phyloP scores from a whole-genome alignment of 35 echinoderm and acorn worm species.

The Acanthaster planci region DNA sequence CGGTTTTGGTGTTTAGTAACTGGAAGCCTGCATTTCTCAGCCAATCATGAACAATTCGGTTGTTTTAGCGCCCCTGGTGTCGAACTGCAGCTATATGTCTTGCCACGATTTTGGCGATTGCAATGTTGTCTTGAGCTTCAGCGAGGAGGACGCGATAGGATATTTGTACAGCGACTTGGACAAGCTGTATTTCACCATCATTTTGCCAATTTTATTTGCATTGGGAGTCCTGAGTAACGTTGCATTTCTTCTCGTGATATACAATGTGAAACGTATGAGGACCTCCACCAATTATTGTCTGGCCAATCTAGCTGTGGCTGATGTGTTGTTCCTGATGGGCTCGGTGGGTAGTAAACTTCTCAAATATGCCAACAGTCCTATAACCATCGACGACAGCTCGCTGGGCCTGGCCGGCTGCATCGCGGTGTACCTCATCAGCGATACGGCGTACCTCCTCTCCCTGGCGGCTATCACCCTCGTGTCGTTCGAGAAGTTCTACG shows the following conservation, averaged over 20 bases:
- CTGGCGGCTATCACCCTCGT: conserved; percentile 56
- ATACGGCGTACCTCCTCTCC: conserved; percentile 46
- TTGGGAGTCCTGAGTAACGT: conserved; percentile 56
- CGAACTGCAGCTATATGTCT: too few relatives aligned
- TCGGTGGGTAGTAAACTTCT: conserved; percentile 54
- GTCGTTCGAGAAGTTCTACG: conserved; percentile 63
- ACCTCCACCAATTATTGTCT: conserved; percentile 71
- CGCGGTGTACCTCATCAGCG: conserved; percentile 44
- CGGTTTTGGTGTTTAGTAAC: too few relatives aligned
- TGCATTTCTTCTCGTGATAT: conserved; percentile 62
- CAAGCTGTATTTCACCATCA: conserved; percentile 28
- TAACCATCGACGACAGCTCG: conserved; percentile 30
- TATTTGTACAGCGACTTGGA: conserved; percentile 26
- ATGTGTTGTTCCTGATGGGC: conserved; percentile 49
- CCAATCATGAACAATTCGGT: too few relatives aligned
- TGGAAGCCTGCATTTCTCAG: too few relatives aligned
- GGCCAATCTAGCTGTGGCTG: conserved; percentile 61
- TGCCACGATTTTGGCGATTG: background rate
- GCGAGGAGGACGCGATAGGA: background rate
- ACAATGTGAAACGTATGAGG: conserved; percentile 48
- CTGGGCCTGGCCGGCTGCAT: conserved; percentile 53
- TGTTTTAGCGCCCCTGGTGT: too few relatives aligned
- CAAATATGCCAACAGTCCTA: conserved; percentile 45
- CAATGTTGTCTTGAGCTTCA: conserved; percentile 1
- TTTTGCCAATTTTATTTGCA: conserved; percentile 51